phyloP scores from a whole-genome alignment of 1,140 invertebrate species.

The Tetragonula clypearis region DNA sequence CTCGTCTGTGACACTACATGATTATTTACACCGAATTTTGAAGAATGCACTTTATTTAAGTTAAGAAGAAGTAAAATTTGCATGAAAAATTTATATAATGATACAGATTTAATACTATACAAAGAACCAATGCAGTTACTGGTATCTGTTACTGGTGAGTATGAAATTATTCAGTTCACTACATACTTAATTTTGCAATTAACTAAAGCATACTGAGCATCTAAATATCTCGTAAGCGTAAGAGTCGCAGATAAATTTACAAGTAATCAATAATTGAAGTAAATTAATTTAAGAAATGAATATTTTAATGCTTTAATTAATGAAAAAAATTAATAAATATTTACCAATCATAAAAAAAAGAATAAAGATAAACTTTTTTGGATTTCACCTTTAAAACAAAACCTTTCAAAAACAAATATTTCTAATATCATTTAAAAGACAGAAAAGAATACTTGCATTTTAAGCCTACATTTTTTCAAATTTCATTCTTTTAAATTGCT shows the following conservation, averaged over 20 bases:
- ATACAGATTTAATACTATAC: too few relatives aligned
- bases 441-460: too few relatives aligned
- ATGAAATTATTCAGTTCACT: background rate
- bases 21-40: background rate
- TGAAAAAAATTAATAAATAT: too few relatives aligned
- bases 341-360: too few relatives aligned
- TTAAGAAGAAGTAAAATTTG: background rate
- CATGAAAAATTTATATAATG: background rate
- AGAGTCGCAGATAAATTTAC: background rate
- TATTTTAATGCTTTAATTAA: too few relatives aligned
- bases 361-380: too few relatives aligned
- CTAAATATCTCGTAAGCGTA: background rate
- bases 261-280: too few relatives aligned
- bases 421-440: too few relatives aligned
- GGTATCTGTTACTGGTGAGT: background rate
- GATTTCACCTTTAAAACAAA: too few relatives aligned
- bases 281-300: background rate
- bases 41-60: conserved; percentile 16
- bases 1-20: background rate
- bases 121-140: background rate
- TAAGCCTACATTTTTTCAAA: background rate
- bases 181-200: too few relatives aligned
- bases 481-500: conserved; percentile 36
- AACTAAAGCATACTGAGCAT: too few relatives aligned
- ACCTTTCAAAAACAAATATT: too few relatives aligned